A percentile compares a stretch with the other conserved stretches of the same genome.
phyloP scores from a whole-genome alignment of 2,888 invertebrate species.

The Proisotoma minuta region DNA sequence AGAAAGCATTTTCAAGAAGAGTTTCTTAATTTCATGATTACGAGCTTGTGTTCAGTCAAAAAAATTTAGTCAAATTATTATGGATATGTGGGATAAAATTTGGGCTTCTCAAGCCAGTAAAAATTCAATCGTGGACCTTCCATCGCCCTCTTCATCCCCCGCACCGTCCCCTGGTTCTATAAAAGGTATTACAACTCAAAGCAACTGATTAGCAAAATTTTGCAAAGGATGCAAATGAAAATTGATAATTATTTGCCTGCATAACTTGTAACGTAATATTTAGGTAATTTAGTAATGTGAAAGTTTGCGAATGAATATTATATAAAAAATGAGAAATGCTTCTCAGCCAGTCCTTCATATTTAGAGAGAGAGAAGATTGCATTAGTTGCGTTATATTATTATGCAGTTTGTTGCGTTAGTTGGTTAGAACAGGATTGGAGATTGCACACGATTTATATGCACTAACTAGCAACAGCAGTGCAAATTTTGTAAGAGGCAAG shows the following conservation, averaged over 20 bases:
- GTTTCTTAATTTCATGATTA: not conserved
- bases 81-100: conserved; percentile 48
- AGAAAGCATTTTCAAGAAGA: no score
- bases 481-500: no score
- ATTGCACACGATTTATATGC: no score
- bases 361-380: no score
- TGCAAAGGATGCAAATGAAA: not conserved
- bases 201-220: not conserved
- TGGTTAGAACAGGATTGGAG: no score
- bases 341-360: no score
- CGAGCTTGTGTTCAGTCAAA: not conserved
- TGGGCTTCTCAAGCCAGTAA: conserved; percentile 46
- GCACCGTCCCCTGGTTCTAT: conserved; percentile 48
- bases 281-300: not conserved
- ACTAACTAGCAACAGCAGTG: no score
- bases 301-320: not conserved
- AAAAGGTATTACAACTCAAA: conserved; percentile 37
- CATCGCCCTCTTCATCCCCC: conserved; percentile 47
- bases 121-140: conserved; percentile 43
- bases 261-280: not conserved
- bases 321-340: not conserved
- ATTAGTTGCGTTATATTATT: no score
- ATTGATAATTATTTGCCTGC: not conserved
- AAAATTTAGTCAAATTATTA: conserved; percentile 23
- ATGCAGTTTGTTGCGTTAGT: no score